Evolutionary conservation across 2,888 invertebrate species (phyloP).

Genomic region (Caenorhabditis macrosperma): DNA sequence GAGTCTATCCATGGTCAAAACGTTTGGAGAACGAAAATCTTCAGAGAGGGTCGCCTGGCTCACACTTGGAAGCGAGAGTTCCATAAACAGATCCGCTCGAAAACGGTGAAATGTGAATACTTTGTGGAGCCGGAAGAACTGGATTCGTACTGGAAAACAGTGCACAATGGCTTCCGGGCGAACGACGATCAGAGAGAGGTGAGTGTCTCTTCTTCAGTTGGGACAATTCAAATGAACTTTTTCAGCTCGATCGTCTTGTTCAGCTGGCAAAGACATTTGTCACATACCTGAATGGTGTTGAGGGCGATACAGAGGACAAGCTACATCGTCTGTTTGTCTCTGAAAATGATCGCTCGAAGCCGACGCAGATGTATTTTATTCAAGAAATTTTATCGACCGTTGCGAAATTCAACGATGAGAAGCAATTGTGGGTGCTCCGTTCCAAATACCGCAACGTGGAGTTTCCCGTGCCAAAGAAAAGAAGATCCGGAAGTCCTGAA

Average conservation of each 20-base stretch:
- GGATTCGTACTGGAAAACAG: conserved; percentile 21
- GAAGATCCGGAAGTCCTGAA: not conserved
- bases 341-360: not conserved
- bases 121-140: conserved; percentile 21
- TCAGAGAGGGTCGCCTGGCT: conserved; percentile 34
- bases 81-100: not conserved
- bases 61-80: conserved; percentile 48
- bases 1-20: not conserved
- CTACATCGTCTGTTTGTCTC: conserved; percentile 5
- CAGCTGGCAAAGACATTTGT: conserved; percentile 1
- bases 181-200: conserved; percentile 40
- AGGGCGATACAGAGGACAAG: not conserved
- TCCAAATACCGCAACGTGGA: not conserved
- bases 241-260: conserved; percentile 32
- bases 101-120: conserved; percentile 17
- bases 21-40: not conserved
- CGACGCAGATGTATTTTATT: conserved; percentile 55
- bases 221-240: not conserved
- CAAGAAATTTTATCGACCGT: conserved; percentile 65
- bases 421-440: conserved; percentile 63
- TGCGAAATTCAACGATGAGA: conserved; percentile 35
- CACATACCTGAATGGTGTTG: not conserved
- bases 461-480: not conserved
- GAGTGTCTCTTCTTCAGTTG: not conserved
- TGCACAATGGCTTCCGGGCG: not conserved